phyloP scores from a whole-genome alignment of 2,888 invertebrate species.

The Papilio protenor region DNA sequence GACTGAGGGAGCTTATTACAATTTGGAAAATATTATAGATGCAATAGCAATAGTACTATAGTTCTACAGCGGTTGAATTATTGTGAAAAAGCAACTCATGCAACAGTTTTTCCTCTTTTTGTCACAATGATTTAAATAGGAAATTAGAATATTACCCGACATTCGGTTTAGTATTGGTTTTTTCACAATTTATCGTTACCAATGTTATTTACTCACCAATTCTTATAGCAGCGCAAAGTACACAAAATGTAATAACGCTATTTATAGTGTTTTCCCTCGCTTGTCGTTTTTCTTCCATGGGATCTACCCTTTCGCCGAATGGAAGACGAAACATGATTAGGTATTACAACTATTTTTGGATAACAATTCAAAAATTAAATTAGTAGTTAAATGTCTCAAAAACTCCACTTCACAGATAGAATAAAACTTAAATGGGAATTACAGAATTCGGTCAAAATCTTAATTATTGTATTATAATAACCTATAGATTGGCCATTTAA shows the following conservation, averaged over 20 bases:
- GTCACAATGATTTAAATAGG: not conserved
- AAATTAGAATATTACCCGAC: not conserved
- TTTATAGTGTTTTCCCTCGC: slow-evolving; percentile 79
- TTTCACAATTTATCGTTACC: no score
- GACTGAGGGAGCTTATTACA: no score
- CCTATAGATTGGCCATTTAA: no score
- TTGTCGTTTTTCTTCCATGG: slow-evolving; percentile 78
- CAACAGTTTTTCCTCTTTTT: no score
- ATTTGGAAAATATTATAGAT: not conserved
- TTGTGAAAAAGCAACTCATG: no score
- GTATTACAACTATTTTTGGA: not conserved
- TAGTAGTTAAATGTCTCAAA: not conserved
- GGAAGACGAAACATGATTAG: slow-evolving; percentile 74
- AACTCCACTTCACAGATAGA: not conserved
- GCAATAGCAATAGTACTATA: no score
- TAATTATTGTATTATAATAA: not conserved
- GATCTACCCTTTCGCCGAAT: slow-evolving; percentile 76
- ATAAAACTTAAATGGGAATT: not conserved
- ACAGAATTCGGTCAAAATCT: not conserved
- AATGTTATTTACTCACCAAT: slow-evolving; percentile 62
- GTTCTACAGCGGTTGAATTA: no score
- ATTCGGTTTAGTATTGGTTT: no score
- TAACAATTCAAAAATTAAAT: not conserved
- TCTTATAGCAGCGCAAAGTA: slow-evolving; percentile 78
- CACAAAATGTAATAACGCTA: slow-evolving; percentile 75